A percentile compares a stretch with the other conserved stretches of the same genome.
Conservation (phyloP, 2,888 invertebrate genomes). For the Belgica antarctica region DNA sequence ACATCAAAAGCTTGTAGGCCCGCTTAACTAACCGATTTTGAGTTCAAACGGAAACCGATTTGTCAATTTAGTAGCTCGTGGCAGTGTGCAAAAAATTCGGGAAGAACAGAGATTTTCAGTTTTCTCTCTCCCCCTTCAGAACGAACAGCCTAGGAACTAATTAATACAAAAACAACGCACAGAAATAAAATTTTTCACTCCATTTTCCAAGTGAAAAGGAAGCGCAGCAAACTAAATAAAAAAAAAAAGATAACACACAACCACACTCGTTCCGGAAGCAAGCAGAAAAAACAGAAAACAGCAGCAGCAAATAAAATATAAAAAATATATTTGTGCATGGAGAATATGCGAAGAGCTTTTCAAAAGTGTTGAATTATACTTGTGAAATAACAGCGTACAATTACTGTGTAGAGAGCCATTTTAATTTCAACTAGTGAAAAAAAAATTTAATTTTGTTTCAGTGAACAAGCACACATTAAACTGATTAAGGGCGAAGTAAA, state of each 20-base stretch:
- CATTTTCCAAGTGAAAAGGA: slow-evolving; percentile 34
- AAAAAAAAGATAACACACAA: slow-evolving; percentile 36
- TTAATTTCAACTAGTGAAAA: slow-evolving; percentile 43
- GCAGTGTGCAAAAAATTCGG: slow-evolving; percentile 22
- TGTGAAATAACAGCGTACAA: slow-evolving; percentile 38
- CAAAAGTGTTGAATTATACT: slow-evolving; percentile 44
- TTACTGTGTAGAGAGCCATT: slow-evolving; percentile 43
- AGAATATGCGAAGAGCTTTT: slow-evolving; percentile 43
- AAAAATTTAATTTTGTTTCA: slow-evolving; percentile 38
- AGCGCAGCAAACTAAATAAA: slow-evolving; percentile 36
- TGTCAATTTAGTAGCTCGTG: background rate
- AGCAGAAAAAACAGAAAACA: slow-evolving; percentile 21
- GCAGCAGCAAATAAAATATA: slow-evolving; percentile 11
- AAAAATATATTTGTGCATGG: slow-evolving; percentile 28
- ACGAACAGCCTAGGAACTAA: slow-evolving; percentile 22
- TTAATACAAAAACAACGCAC: slow-evolving; percentile 37
- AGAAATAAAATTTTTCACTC: slow-evolving; percentile 36
- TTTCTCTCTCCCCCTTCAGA: slow-evolving; percentile 20
- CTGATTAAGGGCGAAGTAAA: slow-evolving; percentile 15
- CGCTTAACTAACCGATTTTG: slow-evolving; percentile 17
- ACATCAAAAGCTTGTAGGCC: slow-evolving; percentile 34
- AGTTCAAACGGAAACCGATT: slow-evolving; percentile 7
- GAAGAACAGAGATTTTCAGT: slow-evolving; percentile 27
- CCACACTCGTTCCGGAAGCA: slow-evolving; percentile 15
- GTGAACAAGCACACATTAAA: slow-evolving; percentile 28